These are phyloP conservation scores for Chrysolina haemoptera DNA, from an alignment of 2,888 invertebrate genomes.

Conservation along the genomic window DNA sequence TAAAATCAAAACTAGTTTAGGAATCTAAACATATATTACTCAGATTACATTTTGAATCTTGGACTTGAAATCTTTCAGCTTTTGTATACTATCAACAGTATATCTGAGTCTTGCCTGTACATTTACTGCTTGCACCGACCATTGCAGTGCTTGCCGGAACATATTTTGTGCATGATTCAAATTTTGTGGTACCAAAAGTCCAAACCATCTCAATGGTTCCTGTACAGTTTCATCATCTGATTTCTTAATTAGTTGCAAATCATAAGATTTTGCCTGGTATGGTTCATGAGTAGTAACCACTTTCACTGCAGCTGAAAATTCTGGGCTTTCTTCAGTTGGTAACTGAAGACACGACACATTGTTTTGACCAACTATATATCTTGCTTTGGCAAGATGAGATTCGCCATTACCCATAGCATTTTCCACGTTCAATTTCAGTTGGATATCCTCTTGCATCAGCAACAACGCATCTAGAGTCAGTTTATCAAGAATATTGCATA, in stretches of 20 bases:
- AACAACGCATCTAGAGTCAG: slow-evolving; percentile 79
- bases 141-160: slow-evolving; percentile 80
- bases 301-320: slow-evolving; percentile 70
- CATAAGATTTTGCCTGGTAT: slow-evolving; percentile 58
- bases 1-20: no score
- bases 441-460: slow-evolving; percentile 82
- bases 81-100: slow-evolving; percentile 7
- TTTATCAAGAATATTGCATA: slow-evolving; percentile 78
- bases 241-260: slow-evolving; percentile 62
- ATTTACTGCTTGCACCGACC: slow-evolving; percentile 79
- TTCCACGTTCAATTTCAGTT: slow-evolving; percentile 80
- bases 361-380: slow-evolving; percentile 85
- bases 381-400: slow-evolving; percentile 82
- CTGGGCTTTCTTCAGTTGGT: slow-evolving; percentile 76
- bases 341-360: slow-evolving; percentile 80
- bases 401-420: slow-evolving; percentile 79
- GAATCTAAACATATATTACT: no score
- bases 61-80: slow-evolving; percentile 6
- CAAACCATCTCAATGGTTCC: slow-evolving; percentile 90
- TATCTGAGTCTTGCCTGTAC: slow-evolving; percentile 75
- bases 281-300: slow-evolving; percentile 65
- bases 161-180: slow-evolving; percentile 82
- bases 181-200: slow-evolving; percentile 86
- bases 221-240: slow-evolving; percentile 63
- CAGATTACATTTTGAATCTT: not conserved